A percentile compares a stretch with the other conserved stretches of the same genome.
Evolutionary conservation across 2,888 invertebrate genomes (phyloP).

Genomic region (Cerastis leucographa): DNA sequence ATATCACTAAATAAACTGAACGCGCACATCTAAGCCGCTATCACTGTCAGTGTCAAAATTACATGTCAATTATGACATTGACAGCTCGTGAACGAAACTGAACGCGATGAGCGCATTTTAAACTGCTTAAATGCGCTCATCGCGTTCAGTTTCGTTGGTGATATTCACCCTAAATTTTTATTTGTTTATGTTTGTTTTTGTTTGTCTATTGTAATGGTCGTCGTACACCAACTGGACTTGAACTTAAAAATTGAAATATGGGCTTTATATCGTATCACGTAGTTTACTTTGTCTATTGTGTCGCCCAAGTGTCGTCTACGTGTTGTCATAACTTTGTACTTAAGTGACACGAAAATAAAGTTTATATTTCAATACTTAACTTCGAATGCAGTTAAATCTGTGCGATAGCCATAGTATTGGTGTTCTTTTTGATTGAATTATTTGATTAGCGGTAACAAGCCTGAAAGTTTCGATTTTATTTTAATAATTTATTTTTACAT

Average conservation of each 20-base stretch:
- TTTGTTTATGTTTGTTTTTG: conserved; percentile 52
- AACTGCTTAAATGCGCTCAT: not conserved
- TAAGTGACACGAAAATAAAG: not conserved
- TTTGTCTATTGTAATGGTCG: conserved; percentile 37
- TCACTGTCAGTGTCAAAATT: not conserved
- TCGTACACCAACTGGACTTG: not conserved
- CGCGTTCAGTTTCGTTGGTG: not conserved
- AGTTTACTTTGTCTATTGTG: not conserved
- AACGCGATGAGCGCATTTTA: no score
- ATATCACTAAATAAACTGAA: not conserved
- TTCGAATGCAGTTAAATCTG: conserved; percentile 23
- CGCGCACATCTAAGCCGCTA: not conserved
- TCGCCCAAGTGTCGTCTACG: not conserved
- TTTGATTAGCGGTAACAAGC: conserved; percentile 15
- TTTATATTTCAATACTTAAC: conserved; percentile 13
- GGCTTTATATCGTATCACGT: not conserved
- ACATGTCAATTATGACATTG: not conserved
- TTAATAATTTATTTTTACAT: conserved; percentile 42
- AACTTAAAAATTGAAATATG: conserved; percentile 1
- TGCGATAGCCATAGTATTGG: conserved; percentile 29
- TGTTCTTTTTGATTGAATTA: conserved; percentile 42
- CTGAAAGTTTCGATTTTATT: conserved; percentile 28
- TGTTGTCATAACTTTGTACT: conserved; percentile 3
- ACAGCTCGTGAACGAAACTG: not conserved
- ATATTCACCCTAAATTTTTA: conserved; percentile 35